Evolutionary conservation across 2,113 vertebrate species (phyloP), one percentile per base, ranked within the genome.

Genomic region (Misgurnus anguillicaudatus): DNA sequence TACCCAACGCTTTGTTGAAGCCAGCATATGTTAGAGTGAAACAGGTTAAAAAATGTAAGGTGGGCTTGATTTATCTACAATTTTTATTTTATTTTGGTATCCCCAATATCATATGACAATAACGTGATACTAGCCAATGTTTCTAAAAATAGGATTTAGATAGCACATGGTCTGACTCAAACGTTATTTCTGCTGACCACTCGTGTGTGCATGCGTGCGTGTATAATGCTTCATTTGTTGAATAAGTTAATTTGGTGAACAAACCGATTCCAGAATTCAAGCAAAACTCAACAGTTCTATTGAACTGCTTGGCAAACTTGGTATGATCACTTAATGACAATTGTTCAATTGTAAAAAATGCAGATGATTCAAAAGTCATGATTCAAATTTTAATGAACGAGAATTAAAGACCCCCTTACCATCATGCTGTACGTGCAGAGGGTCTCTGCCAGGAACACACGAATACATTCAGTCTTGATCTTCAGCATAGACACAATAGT

Each of bases 401-500:
- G 14, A 41, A 39, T 5, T 2, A 31, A 42, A 19, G 11, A 16
- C 19, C 31, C 39, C 81, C 91, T 89, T 89, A 96, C 95, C 95
- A 96, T 96, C 94, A 96, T 92, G 67, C 95, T 80, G 74, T 91
- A 96, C 0, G 92, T 95, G 85, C 91, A 89, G 19, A 95, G 81
- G 6, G 84, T 65, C 87, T 96, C 95, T 0, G 92, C 94, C 47
- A 96, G 82, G 80, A 89, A 93, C 47, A 95, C 90, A 2, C 93
- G 90, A 51, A 92, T 60, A 38, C 82, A 6, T 76, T 89, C 80
- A 72, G 83, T 94, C 84, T 73, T 88, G 14, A 94, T 74, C 80
- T 88, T 87, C 41, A 83, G 75, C 80, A 21, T 86, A 65, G 81
- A 60, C 67, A 41, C 24, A 7, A 78, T 63, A 57, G 74, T 60